Base-by-base conservation (phyloP, 23 tunicate species). In the Oikopleura dioica region DNA sequence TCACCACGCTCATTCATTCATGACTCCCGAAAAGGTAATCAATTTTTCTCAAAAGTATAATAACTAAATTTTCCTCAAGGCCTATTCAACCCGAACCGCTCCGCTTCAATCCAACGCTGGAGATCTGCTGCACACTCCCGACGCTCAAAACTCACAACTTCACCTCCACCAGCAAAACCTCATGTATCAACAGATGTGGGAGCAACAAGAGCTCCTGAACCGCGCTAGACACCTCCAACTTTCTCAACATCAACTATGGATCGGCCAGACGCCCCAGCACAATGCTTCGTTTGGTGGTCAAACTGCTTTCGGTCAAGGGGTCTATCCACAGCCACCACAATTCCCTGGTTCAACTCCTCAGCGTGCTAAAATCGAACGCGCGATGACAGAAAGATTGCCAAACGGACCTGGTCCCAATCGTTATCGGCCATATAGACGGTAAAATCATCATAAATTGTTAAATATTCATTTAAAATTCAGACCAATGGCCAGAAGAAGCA, bases 1-100 rank as follows among this genome's bases (percentile, higher is more conserved):
- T 9, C 55, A 9, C 9, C 55, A 9, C 16, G 30, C 72, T 12
- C 30, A 23, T 2, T 23, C 30, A 2, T 31, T 12, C 26, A 63
- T 63, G 72, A 63, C 72, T 63, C 72, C 72, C 5, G 72, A 63
- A 63, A 63, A 63, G 72, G 72, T 63, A 16, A 2, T 24, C 26
- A 44, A 9, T 44, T 44, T 44, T 44, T 9, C 9, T 44, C 16
- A 44, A n/a, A 44, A 44, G 9, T 44, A 9, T 44, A 44, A 44
- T 44, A 9, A 16, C 55, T 9, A 44, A 44, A 44, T 44, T 44
- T 9, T 9, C 9, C 55, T 44, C 16, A 9, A 63, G 72, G 72
- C 72, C 26, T 63, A 63, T 31, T 63, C 72, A 63, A 63, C 72
- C 26, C 72, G 72, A 12, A 63, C 72, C 2, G 72, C 72, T 16